Evolutionary conservation across 2,113 vertebrate genomes (phyloP), one percentile per base, ranked within the genome.

Genomic region (Bufo bufo): DNA sequence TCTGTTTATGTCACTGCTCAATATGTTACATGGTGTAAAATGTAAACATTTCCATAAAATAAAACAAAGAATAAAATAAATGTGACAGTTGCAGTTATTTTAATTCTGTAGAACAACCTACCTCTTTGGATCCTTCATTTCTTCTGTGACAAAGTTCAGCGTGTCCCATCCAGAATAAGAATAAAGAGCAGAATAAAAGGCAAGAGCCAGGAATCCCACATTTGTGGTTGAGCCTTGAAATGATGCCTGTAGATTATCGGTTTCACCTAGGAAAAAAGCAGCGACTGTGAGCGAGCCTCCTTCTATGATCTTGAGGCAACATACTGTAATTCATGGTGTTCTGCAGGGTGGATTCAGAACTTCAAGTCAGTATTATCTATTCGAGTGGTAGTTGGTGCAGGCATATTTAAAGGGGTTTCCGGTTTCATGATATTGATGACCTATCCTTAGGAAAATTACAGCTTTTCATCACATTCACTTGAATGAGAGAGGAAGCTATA

Each of bases 111-210:
- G 59, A 65, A 20, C 14, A 49, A 65, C 61, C 50, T 83, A 97
- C 96, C 96, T 96, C 82, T 97, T 82, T 0, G 96, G 96, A 78
- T 97, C 96, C 93, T 96, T 85, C 91, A 98, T 97, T 91, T 97
- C 96, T 90, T 98, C 96, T 0, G 97, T 97, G 85, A 98, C 96
- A 3, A 96, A 97, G 92, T 97, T 97, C 89, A 98, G 94, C 0
- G 96, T 97, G 86, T 98, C 96, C 97, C 96, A 97, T 79, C 97
- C 96, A 0, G 95, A 95, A 91, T 96, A 97, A 90, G 97, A 98
- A 92, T 96, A 97, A 63, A 97, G 95, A n/a, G 97, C 97, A 0
- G 96, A 96, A 91, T 97, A 97, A 17, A 98, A 93, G 50, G 96
- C 96, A 91, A 97, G 91, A 0, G 96, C 94, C 0, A 97, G 94